phyloP scores from a whole-genome alignment of 2,113 vertebrate species.

The Xiphorhynchus elegans region DNA sequence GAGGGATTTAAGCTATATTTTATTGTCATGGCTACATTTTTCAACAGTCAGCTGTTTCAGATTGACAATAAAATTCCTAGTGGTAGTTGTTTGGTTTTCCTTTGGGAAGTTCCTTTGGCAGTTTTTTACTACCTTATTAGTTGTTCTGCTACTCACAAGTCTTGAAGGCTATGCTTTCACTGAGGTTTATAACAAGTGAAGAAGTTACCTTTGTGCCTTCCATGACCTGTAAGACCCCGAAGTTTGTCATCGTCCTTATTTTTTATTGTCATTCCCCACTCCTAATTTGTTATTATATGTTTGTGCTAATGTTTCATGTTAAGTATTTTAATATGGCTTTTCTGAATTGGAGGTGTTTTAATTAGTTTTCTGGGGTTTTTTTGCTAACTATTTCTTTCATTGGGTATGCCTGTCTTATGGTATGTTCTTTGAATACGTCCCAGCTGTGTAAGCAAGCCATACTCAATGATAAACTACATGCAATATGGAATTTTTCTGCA shows the following conservation, averaged over 20 bases:
- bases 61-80: constrained; percentile 69
- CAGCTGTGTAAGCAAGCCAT: background rate
- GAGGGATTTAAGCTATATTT: constrained; percentile 51
- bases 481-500: background rate
- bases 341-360: background rate
- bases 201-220: background rate
- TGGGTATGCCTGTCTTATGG: background rate
- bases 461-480: background rate
- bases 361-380: background rate
- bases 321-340: background rate
- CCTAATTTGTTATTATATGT: background rate
- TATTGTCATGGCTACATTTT: constrained; percentile 60
- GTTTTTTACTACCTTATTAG: constrained; percentile 42
- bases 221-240: background rate
- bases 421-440: background rate
- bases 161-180: background rate
- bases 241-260: background rate
- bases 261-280: background rate
- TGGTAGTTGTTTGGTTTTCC: constrained; percentile 42
- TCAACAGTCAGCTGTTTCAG: constrained; percentile 62
- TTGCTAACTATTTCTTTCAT: background rate
- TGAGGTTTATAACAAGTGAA: background rate
- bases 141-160: background rate
- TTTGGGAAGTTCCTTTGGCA: constrained; percentile 49
- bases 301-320: background rate